Conservation (phyloP, 2,797 vertebrate genomes). For the Liasis olivaceus region DNA sequence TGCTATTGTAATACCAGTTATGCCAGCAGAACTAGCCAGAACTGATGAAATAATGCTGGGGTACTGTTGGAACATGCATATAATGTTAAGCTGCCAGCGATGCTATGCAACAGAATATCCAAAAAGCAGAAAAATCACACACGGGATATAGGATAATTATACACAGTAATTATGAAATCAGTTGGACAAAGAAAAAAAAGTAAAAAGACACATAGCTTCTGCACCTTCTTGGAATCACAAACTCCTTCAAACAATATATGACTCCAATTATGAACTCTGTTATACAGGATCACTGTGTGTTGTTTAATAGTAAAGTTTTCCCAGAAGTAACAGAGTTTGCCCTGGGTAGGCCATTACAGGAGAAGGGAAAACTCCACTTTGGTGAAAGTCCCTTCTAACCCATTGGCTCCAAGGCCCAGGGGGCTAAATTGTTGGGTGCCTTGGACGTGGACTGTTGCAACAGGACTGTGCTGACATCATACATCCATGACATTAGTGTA, state of each 20-base stretch:
- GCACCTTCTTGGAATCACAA: not conserved
- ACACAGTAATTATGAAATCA: not conserved
- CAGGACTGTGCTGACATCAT: too few relatives aligned
- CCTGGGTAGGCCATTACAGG: not conserved
- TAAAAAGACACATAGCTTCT: not conserved
- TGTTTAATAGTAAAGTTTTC: too few relatives aligned
- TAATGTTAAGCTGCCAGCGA: not conserved
- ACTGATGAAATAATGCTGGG: not conserved
- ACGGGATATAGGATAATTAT: not conserved
- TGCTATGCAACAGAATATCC: not conserved
- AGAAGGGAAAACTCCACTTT: not conserved
- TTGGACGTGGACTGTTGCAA: too few relatives aligned
- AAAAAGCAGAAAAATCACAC: not conserved
- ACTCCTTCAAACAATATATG: not conserved
- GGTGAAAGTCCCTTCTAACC: too few relatives aligned
- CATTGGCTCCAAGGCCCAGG: too few relatives aligned
- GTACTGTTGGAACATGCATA: not conserved
- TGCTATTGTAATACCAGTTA: not conserved
- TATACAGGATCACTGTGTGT: not conserved
- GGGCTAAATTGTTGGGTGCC: too few relatives aligned
- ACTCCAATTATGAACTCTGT: not conserved
- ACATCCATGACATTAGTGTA: too few relatives aligned
- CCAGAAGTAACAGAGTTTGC: not conserved
- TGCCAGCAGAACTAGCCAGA: not conserved
- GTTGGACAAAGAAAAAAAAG: not conserved